Base-by-base conservation (phyloP, 2,797 vertebrate species). In the Oreonectes daqikongensis region DNA sequence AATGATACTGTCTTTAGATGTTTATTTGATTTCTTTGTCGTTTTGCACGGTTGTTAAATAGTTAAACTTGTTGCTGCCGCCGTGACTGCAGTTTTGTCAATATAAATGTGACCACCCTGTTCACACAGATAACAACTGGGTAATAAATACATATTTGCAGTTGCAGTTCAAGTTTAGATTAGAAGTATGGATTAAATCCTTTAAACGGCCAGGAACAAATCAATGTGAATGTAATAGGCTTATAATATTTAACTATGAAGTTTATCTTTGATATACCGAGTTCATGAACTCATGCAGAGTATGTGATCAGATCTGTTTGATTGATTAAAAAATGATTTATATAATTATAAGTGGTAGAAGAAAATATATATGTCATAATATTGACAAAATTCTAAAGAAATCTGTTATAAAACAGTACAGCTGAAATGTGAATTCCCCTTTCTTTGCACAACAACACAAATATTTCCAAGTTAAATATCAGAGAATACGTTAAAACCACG, bases 31-130 rank as follows among this genome's bases (percentile, higher is more conserved):
- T 32, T 9, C 4, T 28, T 64, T 42, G 6, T 42, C 18, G 8
- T 55, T 57, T 28, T 35, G 3, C 26, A 26, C 28, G n/a, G 42
- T 40, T 6, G n/a, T 48, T 60, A 69, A 61, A 69, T 77, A 30
- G 74, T 69, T 50, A 77, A 77, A 77, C 74, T 30, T 40, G 74
- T 77, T 77, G 55, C 55, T 50, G 55, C 44, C 60, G 17, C 44
- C 40, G 26, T 60, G n/a, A 69, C 74, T 40, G 66, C 55, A 77
- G 74, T 77, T 61, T 28, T 77, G 74, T 76, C 42, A 57, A 76
- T 50, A 48, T 24, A 32, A 26, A 38, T 69, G 17, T 68, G 5
- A 67, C 30, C 65, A 18, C 28, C 26, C 26, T 59, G 55, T 68
- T 28, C 18, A 12, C 38, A 22, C 52, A n/a, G 63, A 66, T 75